Base-by-base conservation (phyloP, 2,797 vertebrate species). In the Parauchenoglanis punctatus region DNA sequence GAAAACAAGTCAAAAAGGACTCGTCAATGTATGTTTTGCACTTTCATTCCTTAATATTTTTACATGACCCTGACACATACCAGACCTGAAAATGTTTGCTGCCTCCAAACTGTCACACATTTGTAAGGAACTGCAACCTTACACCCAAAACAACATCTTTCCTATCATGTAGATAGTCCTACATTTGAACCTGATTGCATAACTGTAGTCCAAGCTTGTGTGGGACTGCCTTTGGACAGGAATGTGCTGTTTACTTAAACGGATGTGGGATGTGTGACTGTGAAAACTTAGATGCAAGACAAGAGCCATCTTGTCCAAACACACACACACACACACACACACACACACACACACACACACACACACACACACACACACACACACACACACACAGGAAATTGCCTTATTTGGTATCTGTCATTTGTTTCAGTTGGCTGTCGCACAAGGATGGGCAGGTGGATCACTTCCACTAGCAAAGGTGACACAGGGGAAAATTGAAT, bases 211-310 rank as follows among this genome's bases (percentile, higher is more conserved):
- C 35, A 28, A 59, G 31, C 76, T 20, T 81, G 85, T 77, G 70
- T 88, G 86, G 86, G 72, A 73, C 85, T 87, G 85, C 78, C 35
- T 88, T 88, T 88, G 86, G 88, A 68, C 78, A 83, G 54, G 44
- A 87, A 85, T 87, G 82, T 85, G 88, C 87, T 88, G 85, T 91
- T 90, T 89, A 88, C 84, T 81, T 90, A 86, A 85, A 81, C 81
- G 58, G 52, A 23, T 54, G 84, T 90, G 81, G 87, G 87, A 85
- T 80, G 78, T 86, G 85, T 77, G 73, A 87, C 72, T 85, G 84
- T 17, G 81, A 84, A 88, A 86, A 84, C 72, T 81, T 52, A 81
- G 76, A 65, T 65, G 76, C 28, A 81, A 81, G 67, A 87, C 54
- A 84, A 87, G 56, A 82, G 63, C 46, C 61, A 85, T 88, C 46